Evolutionary conservation across 2,888 invertebrate species (phyloP).

Genomic region (Stratiomys singularior): DNA sequence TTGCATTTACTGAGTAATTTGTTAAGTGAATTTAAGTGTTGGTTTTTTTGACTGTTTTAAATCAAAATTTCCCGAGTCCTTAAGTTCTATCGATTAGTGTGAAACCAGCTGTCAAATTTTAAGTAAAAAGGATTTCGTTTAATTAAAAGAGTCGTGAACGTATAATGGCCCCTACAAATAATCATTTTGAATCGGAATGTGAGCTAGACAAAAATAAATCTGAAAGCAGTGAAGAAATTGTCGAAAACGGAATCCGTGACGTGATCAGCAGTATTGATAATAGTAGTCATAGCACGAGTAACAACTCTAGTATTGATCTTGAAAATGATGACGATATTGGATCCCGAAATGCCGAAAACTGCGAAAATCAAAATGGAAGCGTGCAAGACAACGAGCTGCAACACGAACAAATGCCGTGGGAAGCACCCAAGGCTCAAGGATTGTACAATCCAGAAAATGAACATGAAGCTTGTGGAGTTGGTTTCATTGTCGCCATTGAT

Average conservation of each 20-base stretch:
- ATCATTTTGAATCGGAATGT: slow-evolving; percentile 64
- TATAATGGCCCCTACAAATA: slow-evolving; percentile 65
- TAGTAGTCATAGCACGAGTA: slow-evolving; percentile 26
- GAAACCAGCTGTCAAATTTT: background rate
- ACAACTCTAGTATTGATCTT: background rate
- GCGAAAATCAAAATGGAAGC: slow-evolving; percentile 44
- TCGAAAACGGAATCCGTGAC: slow-evolving; percentile 14
- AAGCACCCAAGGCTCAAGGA: slow-evolving; percentile 87
- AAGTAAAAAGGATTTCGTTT: slow-evolving; percentile 23
- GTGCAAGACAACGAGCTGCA: slow-evolving; percentile 49
- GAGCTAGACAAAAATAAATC: slow-evolving; percentile 59
- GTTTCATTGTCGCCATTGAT: slow-evolving; percentile 98
- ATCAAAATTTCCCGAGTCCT: background rate
- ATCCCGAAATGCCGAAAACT: background rate
- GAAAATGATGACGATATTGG: slow-evolving; percentile 14
- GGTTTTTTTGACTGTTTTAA: background rate
- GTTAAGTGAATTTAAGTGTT: slow-evolving; percentile 6
- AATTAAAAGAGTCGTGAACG: slow-evolving; percentile 49
- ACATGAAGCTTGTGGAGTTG: slow-evolving; percentile 98
- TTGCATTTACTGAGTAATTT: slow-evolving; percentile 19
- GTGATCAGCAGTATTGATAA: slow-evolving; percentile 22
- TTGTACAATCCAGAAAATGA: slow-evolving; percentile 96
- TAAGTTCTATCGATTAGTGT: background rate
- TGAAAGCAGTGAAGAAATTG: slow-evolving; percentile 49
- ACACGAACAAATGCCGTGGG: slow-evolving; percentile 73